Percentiles rank a stretch among this genome's conserved stretches.
phyloP scores from a whole-genome alignment of 2,888 invertebrate species.

The Slavum lentiscoides region DNA sequence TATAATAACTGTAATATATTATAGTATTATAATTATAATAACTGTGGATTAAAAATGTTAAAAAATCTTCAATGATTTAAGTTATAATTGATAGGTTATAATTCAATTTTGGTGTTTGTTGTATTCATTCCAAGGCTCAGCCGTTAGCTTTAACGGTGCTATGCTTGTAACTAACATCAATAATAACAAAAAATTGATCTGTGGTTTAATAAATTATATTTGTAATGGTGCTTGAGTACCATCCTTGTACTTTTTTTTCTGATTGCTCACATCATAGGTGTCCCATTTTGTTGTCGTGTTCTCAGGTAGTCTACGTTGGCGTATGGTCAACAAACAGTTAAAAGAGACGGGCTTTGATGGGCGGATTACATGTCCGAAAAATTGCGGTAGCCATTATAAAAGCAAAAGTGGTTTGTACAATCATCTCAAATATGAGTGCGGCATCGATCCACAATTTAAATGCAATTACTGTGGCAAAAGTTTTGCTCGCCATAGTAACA shows the following conservation, averaged over 20 bases:
- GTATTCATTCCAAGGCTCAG: conserved; percentile 9
- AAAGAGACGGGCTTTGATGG: conserved; percentile 38
- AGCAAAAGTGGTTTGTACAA: conserved; percentile 59
- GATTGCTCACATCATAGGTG: conserved; percentile 39
- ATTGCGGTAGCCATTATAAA: conserved; percentile 57
- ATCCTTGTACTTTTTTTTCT: conserved; percentile 21
- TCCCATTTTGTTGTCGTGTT: conserved; percentile 46
- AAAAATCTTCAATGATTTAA: background rate
- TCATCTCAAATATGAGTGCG: conserved; percentile 61
- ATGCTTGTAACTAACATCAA: conserved; percentile 43
- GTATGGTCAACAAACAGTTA: conserved; percentile 41
- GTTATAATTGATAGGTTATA: background rate
- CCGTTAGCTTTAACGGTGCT: conserved; percentile 13
- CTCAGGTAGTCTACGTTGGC: conserved; percentile 50
- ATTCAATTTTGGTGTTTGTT: conserved; percentile 1
- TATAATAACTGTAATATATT: background rate
- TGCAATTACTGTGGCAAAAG: conserved; percentile 60
- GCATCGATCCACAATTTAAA: conserved; percentile 60
- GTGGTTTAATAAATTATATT: conserved; percentile 20
- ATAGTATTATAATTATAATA: no score
- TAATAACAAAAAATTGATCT: conserved; percentile 36
- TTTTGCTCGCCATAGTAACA: conserved; percentile 60
- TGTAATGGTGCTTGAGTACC: conserved; percentile 39
- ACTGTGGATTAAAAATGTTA: background rate
- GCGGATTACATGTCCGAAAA: conserved; percentile 53